Conservation (phyloP, 2,888 invertebrate species). For the Cantharis rustica region DNA sequence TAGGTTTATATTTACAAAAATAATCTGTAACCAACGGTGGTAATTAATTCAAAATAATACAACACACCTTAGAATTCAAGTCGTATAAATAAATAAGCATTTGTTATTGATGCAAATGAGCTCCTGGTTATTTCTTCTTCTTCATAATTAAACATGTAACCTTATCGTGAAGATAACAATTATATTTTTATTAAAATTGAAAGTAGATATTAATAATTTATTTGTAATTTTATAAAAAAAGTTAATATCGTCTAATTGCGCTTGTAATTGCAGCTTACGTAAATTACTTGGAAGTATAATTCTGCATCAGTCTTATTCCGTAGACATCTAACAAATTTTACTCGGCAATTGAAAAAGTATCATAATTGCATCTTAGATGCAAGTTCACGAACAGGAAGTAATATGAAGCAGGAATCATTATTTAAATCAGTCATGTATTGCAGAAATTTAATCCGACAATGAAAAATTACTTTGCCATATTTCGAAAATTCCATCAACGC, state of each 20-base stretch:
- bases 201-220: neutral
- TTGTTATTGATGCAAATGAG: neutral
- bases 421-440: neutral
- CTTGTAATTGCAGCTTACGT: conserved; percentile 4
- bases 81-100: conserved; percentile 1
- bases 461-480: neutral
- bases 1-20: neutral
- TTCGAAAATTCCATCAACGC: neutral
- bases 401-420: neutral
- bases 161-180: neutral
- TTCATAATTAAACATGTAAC: neutral
- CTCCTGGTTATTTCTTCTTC: neutral
- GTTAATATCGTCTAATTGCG: conserved; percentile 6
- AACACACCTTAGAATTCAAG: neutral
- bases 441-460: neutral
- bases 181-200: neutral
- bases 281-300: conserved; percentile 6
- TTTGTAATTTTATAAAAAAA: neutral
- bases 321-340: conserved; percentile 5
- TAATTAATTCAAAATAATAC: conserved; percentile 3
- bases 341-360: conserved; percentile 9
- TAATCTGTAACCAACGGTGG: neutral
- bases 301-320: neutral
- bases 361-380: conserved; percentile 20
- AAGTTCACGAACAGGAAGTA: conserved; percentile 17